Percentiles rank a stretch among this genome's conserved stretches.
phyloP scores from a whole-genome alignment of 2,888 invertebrate genomes.

The Teleiodes luculella region DNA sequence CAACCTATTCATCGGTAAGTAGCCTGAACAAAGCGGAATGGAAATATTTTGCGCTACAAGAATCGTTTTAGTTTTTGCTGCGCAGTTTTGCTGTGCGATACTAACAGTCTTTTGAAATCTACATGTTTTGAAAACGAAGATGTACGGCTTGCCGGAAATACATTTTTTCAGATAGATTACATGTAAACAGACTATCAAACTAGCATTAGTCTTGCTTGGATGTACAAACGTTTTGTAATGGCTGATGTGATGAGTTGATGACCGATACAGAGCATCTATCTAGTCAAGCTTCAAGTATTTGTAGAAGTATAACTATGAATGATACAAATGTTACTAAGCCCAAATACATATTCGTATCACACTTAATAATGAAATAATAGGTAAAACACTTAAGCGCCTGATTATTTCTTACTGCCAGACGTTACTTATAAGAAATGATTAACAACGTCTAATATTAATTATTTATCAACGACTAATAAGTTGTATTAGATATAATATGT shows the following conservation, averaged over 20 bases:
- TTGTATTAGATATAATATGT: too few species aligned
- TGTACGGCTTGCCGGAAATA: not conserved
- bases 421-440: too few species aligned
- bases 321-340: too few species aligned
- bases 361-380: too few species aligned
- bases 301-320: too few species aligned
- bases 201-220: not conserved
- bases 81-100: not conserved
- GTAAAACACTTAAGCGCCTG: not conserved
- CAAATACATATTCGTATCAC: too few species aligned
- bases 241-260: not conserved
- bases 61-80: not conserved
- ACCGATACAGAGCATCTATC: not conserved
- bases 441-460: too few species aligned
- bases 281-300: too few species aligned
- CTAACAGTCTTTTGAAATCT: not conserved
- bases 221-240: not conserved
- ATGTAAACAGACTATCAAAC: not conserved
- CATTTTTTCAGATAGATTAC: not conserved
- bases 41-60: not conserved
- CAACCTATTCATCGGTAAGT: not conserved
- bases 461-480: too few species aligned
- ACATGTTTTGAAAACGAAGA: not conserved
- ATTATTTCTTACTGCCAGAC: not conserved
- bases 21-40: not conserved